Evolutionary conservation across 1,140 invertebrate species (phyloP).

Genomic region (Ectropis grisescens): DNA sequence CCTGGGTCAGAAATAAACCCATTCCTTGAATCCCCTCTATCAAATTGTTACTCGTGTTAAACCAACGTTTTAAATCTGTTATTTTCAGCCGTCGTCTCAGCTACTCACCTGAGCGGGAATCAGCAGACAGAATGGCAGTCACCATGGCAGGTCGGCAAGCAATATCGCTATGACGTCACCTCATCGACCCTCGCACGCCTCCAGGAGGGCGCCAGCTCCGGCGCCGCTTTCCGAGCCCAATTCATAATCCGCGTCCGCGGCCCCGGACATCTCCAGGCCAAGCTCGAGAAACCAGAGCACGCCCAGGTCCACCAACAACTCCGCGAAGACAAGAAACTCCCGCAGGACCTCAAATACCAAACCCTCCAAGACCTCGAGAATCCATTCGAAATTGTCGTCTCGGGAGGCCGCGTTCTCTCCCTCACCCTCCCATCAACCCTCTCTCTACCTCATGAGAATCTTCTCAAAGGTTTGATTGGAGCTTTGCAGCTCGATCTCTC

Average conservation of each 20-base stretch:
- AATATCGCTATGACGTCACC: slow-evolving; percentile 74
- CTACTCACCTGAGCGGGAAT: slow-evolving; percentile 16
- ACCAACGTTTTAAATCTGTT: too few relatives aligned
- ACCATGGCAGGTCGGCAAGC: slow-evolving; percentile 70
- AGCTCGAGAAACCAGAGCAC: slow-evolving; percentile 66
- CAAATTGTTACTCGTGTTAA: too few relatives aligned
- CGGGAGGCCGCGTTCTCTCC: slow-evolving; percentile 71
- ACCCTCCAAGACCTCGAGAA: slow-evolving; percentile 63
- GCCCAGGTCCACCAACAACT: slow-evolving; percentile 71
- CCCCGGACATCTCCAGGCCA: slow-evolving; percentile 60
- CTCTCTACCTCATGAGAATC: slow-evolving; percentile 75
- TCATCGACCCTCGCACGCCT: slow-evolving; percentile 71
- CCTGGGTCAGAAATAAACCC: too few relatives aligned
- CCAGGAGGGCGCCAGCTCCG: slow-evolving; percentile 66
- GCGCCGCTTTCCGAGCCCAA: slow-evolving; percentile 69
- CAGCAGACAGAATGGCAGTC: slow-evolving; percentile 17
- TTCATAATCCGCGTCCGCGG: slow-evolving; percentile 67
- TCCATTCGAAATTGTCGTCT: slow-evolving; percentile 74
- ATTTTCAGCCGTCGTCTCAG: slow-evolving; percentile 42
- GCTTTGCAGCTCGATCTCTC: slow-evolving; percentile 75
- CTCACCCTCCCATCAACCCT: slow-evolving; percentile 68
- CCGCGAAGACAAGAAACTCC: slow-evolving; percentile 53
- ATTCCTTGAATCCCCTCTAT: too few relatives aligned
- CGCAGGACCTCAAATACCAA: slow-evolving; percentile 63
- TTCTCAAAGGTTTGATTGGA: slow-evolving; percentile 75